phyloP scores from a whole-genome alignment of 2,113 vertebrate genomes.

The Mandrillus leucophaeus region DNA sequence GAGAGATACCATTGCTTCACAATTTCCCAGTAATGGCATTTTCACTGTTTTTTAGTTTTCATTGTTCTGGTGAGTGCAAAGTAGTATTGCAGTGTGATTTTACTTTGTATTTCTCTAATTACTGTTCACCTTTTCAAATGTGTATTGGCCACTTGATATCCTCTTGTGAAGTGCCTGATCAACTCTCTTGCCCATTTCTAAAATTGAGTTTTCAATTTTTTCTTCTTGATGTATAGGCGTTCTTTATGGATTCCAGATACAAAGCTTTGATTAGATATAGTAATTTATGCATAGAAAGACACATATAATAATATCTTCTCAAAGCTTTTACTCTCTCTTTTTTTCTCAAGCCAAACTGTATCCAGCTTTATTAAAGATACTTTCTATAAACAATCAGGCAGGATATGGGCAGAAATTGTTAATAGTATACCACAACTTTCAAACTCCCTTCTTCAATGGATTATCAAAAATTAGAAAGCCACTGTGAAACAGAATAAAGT shows the following conservation, averaged over 20 bases:
- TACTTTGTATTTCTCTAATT: neutral
- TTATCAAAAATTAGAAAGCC: too few relatives aligned
- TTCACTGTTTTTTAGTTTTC: neutral
- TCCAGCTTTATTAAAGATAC: too few relatives aligned
- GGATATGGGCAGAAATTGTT: too few relatives aligned
- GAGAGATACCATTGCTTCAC: neutral
- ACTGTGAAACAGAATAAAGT: too few relatives aligned
- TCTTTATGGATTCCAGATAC: neutral
- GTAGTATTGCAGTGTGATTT: neutral
- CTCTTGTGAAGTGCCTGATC: neutral
- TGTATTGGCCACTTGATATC: neutral
- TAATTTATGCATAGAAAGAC: too few relatives aligned
- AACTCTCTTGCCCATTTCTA: neutral
- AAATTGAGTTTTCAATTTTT: neutral
- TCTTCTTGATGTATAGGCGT: neutral
- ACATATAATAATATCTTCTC: neutral
- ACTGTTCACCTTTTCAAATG: neutral
- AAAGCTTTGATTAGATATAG: neutral
- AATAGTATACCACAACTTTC: too few relatives aligned
- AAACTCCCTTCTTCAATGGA: too few relatives aligned
- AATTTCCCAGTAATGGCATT: neutral
- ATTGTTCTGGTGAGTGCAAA: neutral
- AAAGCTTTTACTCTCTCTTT: neutral
- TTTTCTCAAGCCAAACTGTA: too few relatives aligned
- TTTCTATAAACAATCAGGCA: too few relatives aligned